Conservation (phyloP, 2,113 vertebrate species). For the Poeciliopsis prolifica region DNA sequence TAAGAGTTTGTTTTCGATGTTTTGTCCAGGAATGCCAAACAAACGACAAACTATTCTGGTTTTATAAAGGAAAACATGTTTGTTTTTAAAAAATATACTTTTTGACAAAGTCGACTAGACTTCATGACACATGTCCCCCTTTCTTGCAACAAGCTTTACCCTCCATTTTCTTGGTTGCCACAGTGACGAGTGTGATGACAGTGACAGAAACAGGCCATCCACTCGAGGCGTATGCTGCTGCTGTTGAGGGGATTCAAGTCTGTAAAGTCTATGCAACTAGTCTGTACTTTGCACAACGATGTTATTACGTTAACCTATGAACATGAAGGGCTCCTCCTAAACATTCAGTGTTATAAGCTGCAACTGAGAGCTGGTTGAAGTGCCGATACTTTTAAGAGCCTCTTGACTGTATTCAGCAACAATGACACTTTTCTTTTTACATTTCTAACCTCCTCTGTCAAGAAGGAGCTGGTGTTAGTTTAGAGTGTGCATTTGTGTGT, state of each 20-base stretch:
- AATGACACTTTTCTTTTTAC: neutral
- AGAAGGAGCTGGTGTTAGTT: neutral
- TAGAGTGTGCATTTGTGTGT: neutral
- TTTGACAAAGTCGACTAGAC: neutral
- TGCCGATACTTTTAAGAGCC: neutral
- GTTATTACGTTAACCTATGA: neutral
- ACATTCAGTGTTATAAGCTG: neutral
- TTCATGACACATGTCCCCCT: neutral
- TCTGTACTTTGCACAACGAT: neutral
- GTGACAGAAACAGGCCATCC: neutral
- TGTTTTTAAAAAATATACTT: neutral
- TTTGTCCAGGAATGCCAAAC: neutral
- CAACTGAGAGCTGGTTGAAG: neutral
- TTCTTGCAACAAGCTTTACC: neutral
- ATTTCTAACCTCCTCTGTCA: neutral
- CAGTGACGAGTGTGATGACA: neutral
- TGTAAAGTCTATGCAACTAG: neutral
- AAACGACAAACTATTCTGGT: neutral
- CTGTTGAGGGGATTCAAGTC: neutral
- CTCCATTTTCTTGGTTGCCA: neutral
- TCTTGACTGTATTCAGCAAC: neutral
- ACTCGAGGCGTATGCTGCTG: neutral
- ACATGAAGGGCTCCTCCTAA: neutral
- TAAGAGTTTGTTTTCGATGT: neutral
- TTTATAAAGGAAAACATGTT: neutral